Base-by-base conservation (phyloP, 1,140 invertebrate genomes). In the Drosophila subpulchrella region DNA sequence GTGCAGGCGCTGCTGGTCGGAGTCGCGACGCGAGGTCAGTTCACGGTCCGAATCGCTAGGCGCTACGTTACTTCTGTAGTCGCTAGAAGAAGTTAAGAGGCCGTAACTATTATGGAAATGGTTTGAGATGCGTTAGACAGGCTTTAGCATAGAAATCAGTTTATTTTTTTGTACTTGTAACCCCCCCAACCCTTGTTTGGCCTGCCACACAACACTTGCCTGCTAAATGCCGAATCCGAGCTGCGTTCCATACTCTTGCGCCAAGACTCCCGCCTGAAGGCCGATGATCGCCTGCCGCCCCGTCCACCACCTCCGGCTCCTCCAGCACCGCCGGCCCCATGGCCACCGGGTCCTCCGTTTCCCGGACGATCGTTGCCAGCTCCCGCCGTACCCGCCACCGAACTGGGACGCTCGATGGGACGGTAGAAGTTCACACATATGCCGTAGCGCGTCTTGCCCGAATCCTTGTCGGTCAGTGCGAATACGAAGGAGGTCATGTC, bases 361-460 rank as follows among this genome's bases (percentile, higher is more conserved):
- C 89, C 85, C 30, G 82, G 34, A 13, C 80, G 83, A 20, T 89
- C 83, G 0, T 63, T 57, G 0, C 75, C 56, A 4, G 53, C 60
- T 10, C 72, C 75, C 6, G 38, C 65, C 0, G 47, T 20, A 1
- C 55, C 77, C 0, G 75, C 38, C 34, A 51, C 51, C 6, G 86
- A 53, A 27, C 88, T 66, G 36, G 92, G 91, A 53, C 94, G 94
- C 89, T 97, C 96, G 50, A 98, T 95, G 0, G 97, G 96, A 47
- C 98, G 95, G 93, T 99, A 99, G 93, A 99, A 99, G 93, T 99
- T 99, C 27, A 99, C 96, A 93, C 98, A 99, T 71, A 99, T 97
- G 24, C 99, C 99, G 92, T 97, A 99, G 30, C 97, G 95, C 15
- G 96, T 97, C 93, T 96, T 97, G 0, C 91, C 97, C 10, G 98